Evolutionary conservation across 2,888 invertebrate species (phyloP), one percentile per base, ranked within the genome.

Genomic region (Phortica magna): DNA sequence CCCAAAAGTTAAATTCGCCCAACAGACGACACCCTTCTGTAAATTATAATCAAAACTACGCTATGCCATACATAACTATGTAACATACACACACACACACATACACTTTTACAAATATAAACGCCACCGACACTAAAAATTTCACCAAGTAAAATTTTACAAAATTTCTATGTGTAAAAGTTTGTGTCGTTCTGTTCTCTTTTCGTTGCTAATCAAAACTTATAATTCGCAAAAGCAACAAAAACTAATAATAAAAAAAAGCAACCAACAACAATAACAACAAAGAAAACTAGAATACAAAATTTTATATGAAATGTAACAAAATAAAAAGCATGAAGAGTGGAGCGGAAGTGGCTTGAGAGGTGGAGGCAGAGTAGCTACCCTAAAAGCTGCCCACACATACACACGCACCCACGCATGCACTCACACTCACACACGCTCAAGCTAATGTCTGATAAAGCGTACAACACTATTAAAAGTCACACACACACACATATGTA

Each of bases 301-400:
- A 86, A 86, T 86, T 87, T 83, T 84, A 87, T 88, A 85, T 84
- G 88, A 88, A 88, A 88, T 85, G 87, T 79, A 82, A 87, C 87
- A 86, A 88, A 88, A 87, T 82, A 87, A 79, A 17, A 17, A 17
- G 22, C 59, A 59, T 17, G 4, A 22, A 61, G 10, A 31, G 5
- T 31, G 1, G 2, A 4, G 31, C 31, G 31, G 31, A 31, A 31
- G 31, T 31, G 31, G 31, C 5, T 31, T 31, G 31, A 4, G 31
- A 31, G 31, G 14, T 48, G 48, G 9, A 31, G 31, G 14, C 7
- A 7, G 9, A 2, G 10, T 9, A 48, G 14, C 48, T 12, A 48
- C 48, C 48, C 48, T 14, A 9, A 48, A 48, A 48, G 14, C 42
- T 31, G 76, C 75, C 77, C 79, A 42, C 67, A 61, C 74, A 65